Conservation (phyloP, 1,140 invertebrate species). For the Zaprionus nigranus region DNA sequence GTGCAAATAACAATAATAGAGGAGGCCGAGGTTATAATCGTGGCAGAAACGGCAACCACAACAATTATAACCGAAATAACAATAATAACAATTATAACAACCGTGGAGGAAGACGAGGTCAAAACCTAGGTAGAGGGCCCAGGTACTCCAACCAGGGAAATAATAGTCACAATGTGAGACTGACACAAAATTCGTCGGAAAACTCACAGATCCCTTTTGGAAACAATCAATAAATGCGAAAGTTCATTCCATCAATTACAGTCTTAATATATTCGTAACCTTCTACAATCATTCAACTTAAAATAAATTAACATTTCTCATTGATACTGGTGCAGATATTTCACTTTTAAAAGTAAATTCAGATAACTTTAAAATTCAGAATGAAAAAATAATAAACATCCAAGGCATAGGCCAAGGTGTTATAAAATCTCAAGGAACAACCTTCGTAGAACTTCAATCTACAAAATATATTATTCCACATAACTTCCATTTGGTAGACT, state of each 20-base stretch:
- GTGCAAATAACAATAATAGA: too few relatives aligned
- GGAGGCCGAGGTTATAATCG: too few relatives aligned
- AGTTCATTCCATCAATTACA: too few relatives aligned
- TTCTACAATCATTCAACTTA: too few relatives aligned
- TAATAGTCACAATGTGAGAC: not conserved
- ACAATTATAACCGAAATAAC: too few relatives aligned
- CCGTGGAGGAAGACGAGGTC: too few relatives aligned
- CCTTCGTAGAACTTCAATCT: not conserved
- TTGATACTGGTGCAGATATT: not conserved
- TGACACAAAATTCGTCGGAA: not conserved
- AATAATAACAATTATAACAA: too few relatives aligned
- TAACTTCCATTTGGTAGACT: not conserved
- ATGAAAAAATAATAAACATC: too few relatives aligned
- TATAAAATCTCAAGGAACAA: not conserved
- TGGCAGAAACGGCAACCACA: too few relatives aligned
- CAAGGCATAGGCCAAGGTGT: conserved; percentile 1
- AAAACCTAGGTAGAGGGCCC: not conserved
- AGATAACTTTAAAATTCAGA: too few relatives aligned
- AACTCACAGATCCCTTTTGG: conserved; percentile 3
- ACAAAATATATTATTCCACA: not conserved
- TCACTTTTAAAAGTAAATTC: not conserved
- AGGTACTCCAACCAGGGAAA: not conserved
- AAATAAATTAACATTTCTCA: not conserved
- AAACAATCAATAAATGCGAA: not conserved
- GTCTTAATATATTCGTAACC: too few relatives aligned